phyloP scores from a whole-genome alignment of 1,140 invertebrate genomes.

The Micrasema minimum region DNA sequence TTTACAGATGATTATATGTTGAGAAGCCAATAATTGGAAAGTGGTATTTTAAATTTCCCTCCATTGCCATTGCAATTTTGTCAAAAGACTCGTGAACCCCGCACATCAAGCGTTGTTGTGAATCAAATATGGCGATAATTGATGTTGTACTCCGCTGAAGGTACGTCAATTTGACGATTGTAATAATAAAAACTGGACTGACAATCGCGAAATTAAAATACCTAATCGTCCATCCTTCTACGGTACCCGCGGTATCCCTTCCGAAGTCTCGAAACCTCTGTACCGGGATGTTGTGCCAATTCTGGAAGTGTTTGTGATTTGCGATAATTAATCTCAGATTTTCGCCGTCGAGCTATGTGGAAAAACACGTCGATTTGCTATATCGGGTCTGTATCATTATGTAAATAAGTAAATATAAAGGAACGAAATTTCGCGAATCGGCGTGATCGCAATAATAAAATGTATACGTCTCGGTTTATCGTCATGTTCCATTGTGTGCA shows the following conservation, averaged over 20 bases:
- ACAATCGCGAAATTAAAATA: conserved; percentile 24
- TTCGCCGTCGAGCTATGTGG: conserved; percentile 22
- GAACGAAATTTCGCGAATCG: conserved; percentile 23
- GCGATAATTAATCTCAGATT: conserved; percentile 41
- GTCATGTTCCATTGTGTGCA: conserved; percentile 25
- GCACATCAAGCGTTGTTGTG: conserved; percentile 67
- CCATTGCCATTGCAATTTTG: conserved; percentile 55
- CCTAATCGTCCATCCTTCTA: conserved; percentile 5
- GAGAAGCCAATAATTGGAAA: background rate
- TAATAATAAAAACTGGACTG: conserved; percentile 51
- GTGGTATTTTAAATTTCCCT: conserved; percentile 58
- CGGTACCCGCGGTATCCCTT: background rate
- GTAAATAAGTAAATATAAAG: conserved; percentile 41
- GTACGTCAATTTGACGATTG: conserved; percentile 68
- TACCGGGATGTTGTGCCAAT: conserved; percentile 38
- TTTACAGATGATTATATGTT: too few relatives aligned
- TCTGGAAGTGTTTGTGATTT: conserved; percentile 45
- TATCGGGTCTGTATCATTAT: conserved; percentile 24
- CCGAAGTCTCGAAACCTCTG: background rate
- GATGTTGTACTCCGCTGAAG: conserved; percentile 68
- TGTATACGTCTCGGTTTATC: conserved; percentile 32
- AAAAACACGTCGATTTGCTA: conserved; percentile 26
- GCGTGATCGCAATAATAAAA: conserved; percentile 28
- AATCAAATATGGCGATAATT: conserved; percentile 69
- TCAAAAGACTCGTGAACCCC: conserved; percentile 62